phyloP scores from a whole-genome alignment of 2,797 vertebrate species.

The Thaleichthys pacificus region DNA sequence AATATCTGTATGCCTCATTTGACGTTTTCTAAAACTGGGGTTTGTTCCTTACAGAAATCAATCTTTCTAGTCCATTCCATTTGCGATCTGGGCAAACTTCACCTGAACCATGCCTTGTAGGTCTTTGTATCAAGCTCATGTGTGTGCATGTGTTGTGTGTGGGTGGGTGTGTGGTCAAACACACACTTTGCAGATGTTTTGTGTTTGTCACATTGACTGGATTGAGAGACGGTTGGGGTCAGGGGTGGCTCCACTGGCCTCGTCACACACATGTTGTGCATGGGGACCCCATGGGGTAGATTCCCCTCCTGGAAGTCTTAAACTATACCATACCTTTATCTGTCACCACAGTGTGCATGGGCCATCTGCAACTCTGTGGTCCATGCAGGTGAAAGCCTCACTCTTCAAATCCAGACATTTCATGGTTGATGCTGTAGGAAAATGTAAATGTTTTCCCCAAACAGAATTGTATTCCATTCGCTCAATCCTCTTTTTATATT shows the following conservation, averaged over 20 bases:
- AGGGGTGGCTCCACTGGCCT: conserved; percentile 26
- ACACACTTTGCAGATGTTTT: conserved; percentile 52
- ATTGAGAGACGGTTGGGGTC: conserved; percentile 40
- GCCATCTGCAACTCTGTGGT: neutral
- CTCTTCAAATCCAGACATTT: neutral
- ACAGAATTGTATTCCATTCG: too few species aligned
- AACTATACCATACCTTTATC: conserved; percentile 6
- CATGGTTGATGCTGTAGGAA: too few species aligned
- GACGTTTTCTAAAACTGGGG: neutral
- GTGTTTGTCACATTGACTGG: conserved; percentile 59
- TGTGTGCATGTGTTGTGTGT: neutral
- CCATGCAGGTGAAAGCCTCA: neutral
- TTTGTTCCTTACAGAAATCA: neutral
- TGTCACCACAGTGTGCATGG: neutral
- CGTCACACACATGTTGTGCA: conserved; percentile 19
- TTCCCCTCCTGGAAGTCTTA: neutral
- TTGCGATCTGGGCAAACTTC: neutral
- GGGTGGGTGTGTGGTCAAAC: neutral
- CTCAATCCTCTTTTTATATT: neutral
- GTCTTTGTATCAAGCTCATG: conserved; percentile 12
- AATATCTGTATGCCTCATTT: conserved; percentile 5
- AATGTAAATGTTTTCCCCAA: too few species aligned
- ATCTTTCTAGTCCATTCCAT: neutral
- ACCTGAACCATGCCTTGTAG: neutral
- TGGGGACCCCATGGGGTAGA: neutral